Evolutionary conservation across 2,797 vertebrate genomes (phyloP).

Genomic region (Hemibagrus guttatus): DNA sequence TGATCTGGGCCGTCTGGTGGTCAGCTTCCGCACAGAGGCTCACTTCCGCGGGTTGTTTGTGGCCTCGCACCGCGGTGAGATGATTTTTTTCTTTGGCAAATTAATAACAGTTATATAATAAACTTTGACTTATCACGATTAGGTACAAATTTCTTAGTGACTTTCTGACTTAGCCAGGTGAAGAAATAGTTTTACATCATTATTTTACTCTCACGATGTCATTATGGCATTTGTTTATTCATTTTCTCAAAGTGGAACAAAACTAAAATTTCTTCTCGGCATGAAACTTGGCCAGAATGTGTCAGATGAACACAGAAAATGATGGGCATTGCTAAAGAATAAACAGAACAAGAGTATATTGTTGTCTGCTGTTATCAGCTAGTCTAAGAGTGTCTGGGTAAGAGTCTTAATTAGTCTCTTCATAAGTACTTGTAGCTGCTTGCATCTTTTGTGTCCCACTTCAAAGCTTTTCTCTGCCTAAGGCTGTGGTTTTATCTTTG

Average conservation of each 20-base stretch:
- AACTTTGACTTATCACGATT: background rate
- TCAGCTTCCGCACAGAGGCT: conserved; percentile 90
- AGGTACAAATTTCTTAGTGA: background rate
- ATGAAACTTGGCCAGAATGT: background rate
- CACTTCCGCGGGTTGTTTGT: conserved; percentile 90
- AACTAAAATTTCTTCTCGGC: no score
- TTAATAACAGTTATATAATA: background rate
- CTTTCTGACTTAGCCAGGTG: no score
- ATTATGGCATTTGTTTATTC: background rate
- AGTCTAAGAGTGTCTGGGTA: background rate
- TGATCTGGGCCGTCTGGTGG: conserved; percentile 87
- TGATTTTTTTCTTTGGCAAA: background rate
- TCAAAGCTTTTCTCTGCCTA: background rate
- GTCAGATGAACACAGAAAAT: background rate
- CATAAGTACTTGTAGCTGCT: background rate
- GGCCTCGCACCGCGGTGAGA: conserved; percentile 79
- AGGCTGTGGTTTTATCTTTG: background rate
- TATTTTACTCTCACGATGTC: background rate
- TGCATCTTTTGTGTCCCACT: background rate
- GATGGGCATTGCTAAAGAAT: background rate
- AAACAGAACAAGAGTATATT: background rate
- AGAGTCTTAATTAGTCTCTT: conserved; percentile 25
- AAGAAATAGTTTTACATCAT: background rate
- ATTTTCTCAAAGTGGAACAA: background rate
- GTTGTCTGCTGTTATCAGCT: background rate